Percentiles rank a stretch among this genome's conserved stretches.
phyloP scores from a whole-genome alignment of 2,113 vertebrate species.

The Campylomormyrus numenius region DNA sequence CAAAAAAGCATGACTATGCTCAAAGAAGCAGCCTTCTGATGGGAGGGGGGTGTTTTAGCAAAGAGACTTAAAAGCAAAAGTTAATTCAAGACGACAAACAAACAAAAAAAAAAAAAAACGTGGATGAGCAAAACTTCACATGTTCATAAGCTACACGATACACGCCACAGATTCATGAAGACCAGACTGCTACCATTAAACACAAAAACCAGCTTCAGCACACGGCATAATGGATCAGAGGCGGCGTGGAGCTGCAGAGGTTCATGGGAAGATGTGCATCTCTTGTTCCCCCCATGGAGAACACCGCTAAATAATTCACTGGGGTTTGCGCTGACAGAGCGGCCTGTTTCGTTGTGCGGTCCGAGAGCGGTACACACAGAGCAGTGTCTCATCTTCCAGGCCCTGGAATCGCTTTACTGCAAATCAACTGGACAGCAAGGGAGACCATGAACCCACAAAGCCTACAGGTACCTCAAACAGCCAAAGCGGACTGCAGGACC shows the following conservation, averaged over 20 bases:
- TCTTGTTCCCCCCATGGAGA: slow-evolving; percentile 32
- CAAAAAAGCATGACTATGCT: not conserved
- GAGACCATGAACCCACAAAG: slow-evolving; percentile 20
- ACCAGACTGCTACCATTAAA: not conserved
- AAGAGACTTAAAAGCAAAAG: not conserved
- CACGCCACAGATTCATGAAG: not conserved
- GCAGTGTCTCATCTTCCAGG: slow-evolving; percentile 47
- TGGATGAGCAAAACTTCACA: not conserved
- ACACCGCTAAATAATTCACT: slow-evolving; percentile 59
- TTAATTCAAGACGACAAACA: not conserved
- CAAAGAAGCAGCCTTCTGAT: not conserved
- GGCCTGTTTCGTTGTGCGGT: slow-evolving; percentile 52
- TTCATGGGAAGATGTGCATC: slow-evolving; percentile 23
- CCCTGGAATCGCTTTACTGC: slow-evolving; percentile 57
- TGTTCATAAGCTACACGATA: not conserved
- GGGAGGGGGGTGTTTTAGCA: not conserved
- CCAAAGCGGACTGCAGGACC: not conserved
- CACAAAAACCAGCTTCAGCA: not conserved
- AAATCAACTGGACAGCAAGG: not conserved
- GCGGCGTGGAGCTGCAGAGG: slow-evolving; percentile 23
- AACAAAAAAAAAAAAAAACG: not conserved
- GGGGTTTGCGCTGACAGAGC: slow-evolving; percentile 47
- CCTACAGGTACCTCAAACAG: not conserved
- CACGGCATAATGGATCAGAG: not conserved
- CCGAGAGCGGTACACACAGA: slow-evolving; percentile 50